Conservation (phyloP, 2,797 vertebrate genomes). For the Agapornis canus region DNA sequence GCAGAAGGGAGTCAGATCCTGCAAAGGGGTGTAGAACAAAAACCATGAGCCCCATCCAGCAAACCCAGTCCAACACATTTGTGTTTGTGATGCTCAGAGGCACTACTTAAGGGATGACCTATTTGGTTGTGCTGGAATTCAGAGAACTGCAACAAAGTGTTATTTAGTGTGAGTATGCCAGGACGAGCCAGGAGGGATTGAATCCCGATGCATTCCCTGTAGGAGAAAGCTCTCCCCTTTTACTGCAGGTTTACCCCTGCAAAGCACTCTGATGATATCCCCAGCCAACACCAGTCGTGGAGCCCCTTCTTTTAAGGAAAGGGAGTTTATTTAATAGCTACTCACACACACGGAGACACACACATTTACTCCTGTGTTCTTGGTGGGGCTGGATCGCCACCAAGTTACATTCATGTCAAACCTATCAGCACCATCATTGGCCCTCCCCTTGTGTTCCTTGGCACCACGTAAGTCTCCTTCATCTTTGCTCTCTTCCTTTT, state of each 20-base stretch:
- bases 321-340: neutral
- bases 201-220: rapidly evolving
- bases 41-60: neutral
- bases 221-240: neutral
- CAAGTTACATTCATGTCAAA: neutral
- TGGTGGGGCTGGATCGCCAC: neutral
- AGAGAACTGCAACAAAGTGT: neutral
- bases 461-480: neutral
- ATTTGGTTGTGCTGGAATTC: neutral
- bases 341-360: neutral
- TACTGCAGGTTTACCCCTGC: neutral
- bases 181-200: neutral
- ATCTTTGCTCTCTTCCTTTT: neutral
- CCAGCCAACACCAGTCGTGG: neutral
- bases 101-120: rapidly evolving
- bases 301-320: neutral
- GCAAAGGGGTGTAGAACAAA: neutral
- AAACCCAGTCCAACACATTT: rapidly evolving
- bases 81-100: neutral
- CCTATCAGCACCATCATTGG: neutral
- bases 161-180: rapidly evolving
- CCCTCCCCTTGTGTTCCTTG: neutral
- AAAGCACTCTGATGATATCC: neutral
- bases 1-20: rapidly evolving
- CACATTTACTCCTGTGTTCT: neutral